phyloP scores from a whole-genome alignment of 1,140 invertebrate genomes.

The Drosophila lacteicornis region DNA sequence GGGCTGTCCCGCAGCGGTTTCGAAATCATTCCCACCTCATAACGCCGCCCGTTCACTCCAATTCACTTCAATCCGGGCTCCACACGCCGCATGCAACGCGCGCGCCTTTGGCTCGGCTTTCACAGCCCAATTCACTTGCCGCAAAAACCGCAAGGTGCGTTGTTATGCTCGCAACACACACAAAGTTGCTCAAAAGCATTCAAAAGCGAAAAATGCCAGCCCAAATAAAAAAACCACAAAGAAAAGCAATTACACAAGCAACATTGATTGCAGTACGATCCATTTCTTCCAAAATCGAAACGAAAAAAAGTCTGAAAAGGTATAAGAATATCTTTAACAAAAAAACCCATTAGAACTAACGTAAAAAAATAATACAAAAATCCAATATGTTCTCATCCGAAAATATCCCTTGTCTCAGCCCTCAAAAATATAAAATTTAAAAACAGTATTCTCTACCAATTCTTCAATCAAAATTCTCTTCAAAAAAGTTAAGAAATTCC shows the following conservation, averaged over 20 bases:
- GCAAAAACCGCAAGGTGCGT: slow-evolving; percentile 81
- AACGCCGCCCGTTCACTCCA: slow-evolving; percentile 27
- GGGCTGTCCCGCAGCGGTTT: slow-evolving; percentile 40
- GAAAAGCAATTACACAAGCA: slow-evolving; percentile 32
- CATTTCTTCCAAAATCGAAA: neutral
- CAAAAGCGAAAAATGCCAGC: slow-evolving; percentile 22
- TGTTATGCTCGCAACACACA: slow-evolving; percentile 31
- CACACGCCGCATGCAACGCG: slow-evolving; percentile 8
- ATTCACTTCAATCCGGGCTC: slow-evolving; percentile 10
- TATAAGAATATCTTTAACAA: neutral
- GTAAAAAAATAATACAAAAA: neutral
- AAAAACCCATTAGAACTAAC: too few species aligned
- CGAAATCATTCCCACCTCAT: slow-evolving; percentile 54
- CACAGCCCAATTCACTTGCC: slow-evolving; percentile 75
- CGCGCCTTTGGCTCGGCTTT: slow-evolving; percentile 51
- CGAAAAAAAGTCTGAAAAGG: neutral
- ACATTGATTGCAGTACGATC: slow-evolving; percentile 9
- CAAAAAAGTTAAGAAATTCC: neutral
- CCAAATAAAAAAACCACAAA: slow-evolving; percentile 3
- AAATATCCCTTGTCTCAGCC: slow-evolving; percentile 1
- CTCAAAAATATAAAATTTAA: slow-evolving; percentile 7
- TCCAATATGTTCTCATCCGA: neutral
- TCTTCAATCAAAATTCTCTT: slow-evolving; percentile 9
- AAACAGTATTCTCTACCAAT: neutral
- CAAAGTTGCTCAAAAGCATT: slow-evolving; percentile 60